These are phyloP conservation scores for Lophotriccus pileatus DNA, from an alignment of 2,797 vertebrate genomes.

Conservation along the genomic window DNA sequence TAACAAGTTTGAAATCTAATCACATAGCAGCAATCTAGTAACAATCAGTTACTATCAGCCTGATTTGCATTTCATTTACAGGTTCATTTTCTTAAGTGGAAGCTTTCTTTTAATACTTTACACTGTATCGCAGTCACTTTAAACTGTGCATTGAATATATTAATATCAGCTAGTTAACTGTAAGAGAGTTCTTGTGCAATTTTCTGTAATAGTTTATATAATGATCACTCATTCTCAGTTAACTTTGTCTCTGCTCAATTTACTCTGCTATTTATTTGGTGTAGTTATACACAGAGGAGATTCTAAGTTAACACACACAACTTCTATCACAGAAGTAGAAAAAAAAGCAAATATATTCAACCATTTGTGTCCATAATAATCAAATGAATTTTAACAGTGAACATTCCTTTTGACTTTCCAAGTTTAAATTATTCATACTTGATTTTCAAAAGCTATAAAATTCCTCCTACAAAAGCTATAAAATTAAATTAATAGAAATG, in stretches of 20 bases:
- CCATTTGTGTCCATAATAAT: background rate
- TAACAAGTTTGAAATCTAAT: background rate
- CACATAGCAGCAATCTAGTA: background rate
- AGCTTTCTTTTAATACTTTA: background rate
- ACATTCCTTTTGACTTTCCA: background rate
- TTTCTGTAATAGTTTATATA: background rate
- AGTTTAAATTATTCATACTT: background rate
- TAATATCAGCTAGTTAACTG: background rate
- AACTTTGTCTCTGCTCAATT: background rate
- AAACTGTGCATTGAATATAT: background rate
- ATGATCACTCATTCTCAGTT: background rate
- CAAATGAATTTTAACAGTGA: background rate
- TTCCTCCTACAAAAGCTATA: background rate
- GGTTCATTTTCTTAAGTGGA: background rate
- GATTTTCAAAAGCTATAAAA: background rate
- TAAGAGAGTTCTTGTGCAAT: background rate
- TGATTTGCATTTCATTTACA: background rate
- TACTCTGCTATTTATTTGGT: background rate
- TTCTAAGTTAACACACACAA: background rate
- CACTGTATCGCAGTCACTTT: background rate
- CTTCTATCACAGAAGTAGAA: background rate
- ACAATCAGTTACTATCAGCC: background rate
- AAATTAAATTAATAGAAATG: background rate
- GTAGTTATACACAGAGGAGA: background rate
- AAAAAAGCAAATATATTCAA: background rate